Evolutionary conservation across 2,888 invertebrate species (phyloP).

Genomic region (Camponotus fellah): DNA sequence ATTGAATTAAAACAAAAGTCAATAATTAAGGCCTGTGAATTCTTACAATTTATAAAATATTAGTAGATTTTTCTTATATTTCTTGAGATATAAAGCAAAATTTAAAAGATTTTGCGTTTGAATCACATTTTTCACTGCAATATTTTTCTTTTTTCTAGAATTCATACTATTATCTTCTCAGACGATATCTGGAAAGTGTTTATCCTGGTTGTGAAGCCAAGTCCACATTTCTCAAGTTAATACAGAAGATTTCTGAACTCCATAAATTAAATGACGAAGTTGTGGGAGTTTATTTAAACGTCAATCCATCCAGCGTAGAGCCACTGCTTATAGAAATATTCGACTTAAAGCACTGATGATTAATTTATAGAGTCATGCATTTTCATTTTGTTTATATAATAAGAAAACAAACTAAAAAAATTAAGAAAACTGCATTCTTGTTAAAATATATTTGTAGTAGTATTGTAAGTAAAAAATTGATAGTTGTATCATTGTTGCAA

Average conservation of each 20-base stretch:
- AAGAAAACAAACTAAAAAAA: not conserved
- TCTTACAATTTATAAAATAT: not conserved
- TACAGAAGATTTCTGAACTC: conserved; percentile 96
- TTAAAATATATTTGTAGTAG: not conserved
- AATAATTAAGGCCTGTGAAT: not conserved
- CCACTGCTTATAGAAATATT: conserved; percentile 98
- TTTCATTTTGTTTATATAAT: not conserved
- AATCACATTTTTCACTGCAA: not conserved
- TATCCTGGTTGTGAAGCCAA: conserved; percentile 95
- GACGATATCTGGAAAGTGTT: conserved; percentile 94
- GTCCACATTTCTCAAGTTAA: conserved; percentile 94
- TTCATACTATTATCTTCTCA: conserved; percentile 95
- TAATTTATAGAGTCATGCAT: conserved; percentile 5
- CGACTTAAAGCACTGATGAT: conserved; percentile 91
- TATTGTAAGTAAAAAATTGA: not conserved
- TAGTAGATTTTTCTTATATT: not conserved
- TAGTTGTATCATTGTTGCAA: not conserved
- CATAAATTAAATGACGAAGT: conserved; percentile 96
- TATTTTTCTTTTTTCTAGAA: conserved; percentile 88
- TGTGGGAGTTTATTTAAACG: conserved; percentile 96
- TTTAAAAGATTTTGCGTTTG: not conserved
- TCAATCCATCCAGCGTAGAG: conserved; percentile 96
- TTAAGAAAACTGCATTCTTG: not conserved
- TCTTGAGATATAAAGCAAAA: not conserved
- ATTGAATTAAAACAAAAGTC: not conserved